Conservation (phyloP, 2,888 invertebrate genomes). For the Leptarthrus brevirostris region DNA sequence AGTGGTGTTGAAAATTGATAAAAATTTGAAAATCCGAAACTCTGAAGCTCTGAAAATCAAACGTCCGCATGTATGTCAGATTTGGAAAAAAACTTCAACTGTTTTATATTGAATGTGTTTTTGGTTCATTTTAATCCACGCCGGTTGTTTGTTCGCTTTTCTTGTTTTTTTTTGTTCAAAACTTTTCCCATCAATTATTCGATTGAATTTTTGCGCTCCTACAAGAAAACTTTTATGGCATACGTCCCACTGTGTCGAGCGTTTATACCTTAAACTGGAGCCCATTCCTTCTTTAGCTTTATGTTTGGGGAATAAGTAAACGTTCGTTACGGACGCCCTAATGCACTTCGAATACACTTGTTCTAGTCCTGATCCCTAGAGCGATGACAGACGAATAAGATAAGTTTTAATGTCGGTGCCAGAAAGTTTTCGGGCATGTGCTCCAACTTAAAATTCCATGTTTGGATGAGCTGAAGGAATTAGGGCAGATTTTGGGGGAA, state of each 20-base stretch:
- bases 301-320: slow-evolving; percentile 9
- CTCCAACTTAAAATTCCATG: slow-evolving; percentile 18
- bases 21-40: slow-evolving; percentile 7
- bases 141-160: background rate
- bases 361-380: slow-evolving; percentile 9
- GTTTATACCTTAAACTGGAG: background rate
- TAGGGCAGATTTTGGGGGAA: slow-evolving; percentile 4
- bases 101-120: background rate
- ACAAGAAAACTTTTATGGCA: slow-evolving; percentile 2
- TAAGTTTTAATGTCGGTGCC: slow-evolving; percentile 43
- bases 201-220: slow-evolving; percentile 35
- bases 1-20: slow-evolving; percentile 10
- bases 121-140: background rate
- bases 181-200: slow-evolving; percentile 45
- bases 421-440: slow-evolving; percentile 39
- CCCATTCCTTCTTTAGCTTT: background rate
- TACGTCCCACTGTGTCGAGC: background rate
- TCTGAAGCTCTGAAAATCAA: too few species aligned
- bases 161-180: background rate
- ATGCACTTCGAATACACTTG: slow-evolving; percentile 44
- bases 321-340: slow-evolving; percentile 25
- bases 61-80: background rate
- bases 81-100: background rate
- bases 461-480: slow-evolving; percentile 1
- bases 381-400: slow-evolving; percentile 35